Conservation (phyloP, 2,888 invertebrate genomes). For the Pseudolycoriella hygida region DNA sequence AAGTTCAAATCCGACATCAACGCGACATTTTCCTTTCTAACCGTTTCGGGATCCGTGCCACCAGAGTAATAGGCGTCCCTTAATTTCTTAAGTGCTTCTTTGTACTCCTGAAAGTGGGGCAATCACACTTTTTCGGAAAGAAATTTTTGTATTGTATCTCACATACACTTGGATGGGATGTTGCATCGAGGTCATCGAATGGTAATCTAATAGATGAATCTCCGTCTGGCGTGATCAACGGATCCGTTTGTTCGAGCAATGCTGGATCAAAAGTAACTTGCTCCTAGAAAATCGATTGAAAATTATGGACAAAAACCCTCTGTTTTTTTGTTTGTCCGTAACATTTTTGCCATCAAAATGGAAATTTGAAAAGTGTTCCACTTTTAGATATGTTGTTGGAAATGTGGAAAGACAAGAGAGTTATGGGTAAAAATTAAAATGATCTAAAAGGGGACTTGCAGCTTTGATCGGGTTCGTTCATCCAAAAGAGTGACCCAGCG, state of each 20-base stretch:
- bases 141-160: too few relatives aligned
- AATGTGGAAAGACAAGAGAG: too few relatives aligned
- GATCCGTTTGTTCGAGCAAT: background rate
- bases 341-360: background rate
- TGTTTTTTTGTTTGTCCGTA: too few relatives aligned
- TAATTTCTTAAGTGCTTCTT: background rate
- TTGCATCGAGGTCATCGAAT: background rate
- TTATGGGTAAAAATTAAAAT: too few relatives aligned
- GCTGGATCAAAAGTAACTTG: background rate
- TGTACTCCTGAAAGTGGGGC: constrained; percentile 1
- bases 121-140: background rate
- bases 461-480: too few relatives aligned
- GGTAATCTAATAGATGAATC: background rate
- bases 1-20: constrained; percentile 2
- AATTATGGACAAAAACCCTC: too few relatives aligned
- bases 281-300: background rate
- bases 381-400: too few relatives aligned
- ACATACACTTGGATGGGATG: background rate
- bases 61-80: background rate
- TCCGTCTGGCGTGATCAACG: background rate
- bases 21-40: background rate
- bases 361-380: background rate
- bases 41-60: background rate
- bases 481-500: too few relatives aligned
- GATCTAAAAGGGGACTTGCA: too few relatives aligned